Conservation (phyloP, 2,797 vertebrate genomes). For the Parauchenoglanis ngamensis region DNA sequence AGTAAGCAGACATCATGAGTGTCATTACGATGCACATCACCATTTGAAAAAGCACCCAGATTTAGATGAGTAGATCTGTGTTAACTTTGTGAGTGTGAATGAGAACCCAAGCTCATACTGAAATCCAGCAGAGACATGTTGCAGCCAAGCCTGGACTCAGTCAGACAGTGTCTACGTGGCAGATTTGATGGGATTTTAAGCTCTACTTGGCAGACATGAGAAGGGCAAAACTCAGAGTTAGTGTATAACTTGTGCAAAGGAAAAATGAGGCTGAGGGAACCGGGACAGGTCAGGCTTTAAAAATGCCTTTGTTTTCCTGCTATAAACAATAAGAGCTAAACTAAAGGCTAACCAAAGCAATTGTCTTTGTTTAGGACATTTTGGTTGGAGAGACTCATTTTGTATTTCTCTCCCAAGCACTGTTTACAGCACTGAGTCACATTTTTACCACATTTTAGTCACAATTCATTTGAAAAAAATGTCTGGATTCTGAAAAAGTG, state of each 20-base stretch:
- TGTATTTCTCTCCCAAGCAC: neutral
- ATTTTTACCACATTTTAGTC: conserved; percentile 20
- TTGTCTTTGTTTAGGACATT: conserved; percentile 19
- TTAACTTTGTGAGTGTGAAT: conserved; percentile 40
- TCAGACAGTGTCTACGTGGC: conserved; percentile 60
- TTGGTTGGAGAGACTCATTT: neutral
- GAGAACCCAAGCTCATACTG: conserved; percentile 50
- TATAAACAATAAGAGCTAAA: conserved; percentile 20
- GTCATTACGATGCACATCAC: neutral
- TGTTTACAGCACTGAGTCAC: conserved; percentile 30
- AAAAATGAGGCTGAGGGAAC: conserved; percentile 34
- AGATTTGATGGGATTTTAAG: conserved; percentile 60
- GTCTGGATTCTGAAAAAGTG: neutral
- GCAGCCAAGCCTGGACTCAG: conserved; percentile 53
- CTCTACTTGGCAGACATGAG: conserved; percentile 54
- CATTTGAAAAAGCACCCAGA: neutral
- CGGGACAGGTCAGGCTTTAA: conserved; percentile 40
- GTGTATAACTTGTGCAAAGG: conserved; percentile 38
- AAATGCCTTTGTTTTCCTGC: conserved; percentile 32
- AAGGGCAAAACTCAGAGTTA: conserved; percentile 40
- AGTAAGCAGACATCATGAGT: neutral
- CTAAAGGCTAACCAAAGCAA: conserved; percentile 9
- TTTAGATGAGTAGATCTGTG: conserved; percentile 12
- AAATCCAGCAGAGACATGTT: conserved; percentile 69
- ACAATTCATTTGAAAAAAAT: neutral